phyloP scores from a whole-genome alignment of 2,113 vertebrate genomes.

The Coryphaenoides rupestris region DNA sequence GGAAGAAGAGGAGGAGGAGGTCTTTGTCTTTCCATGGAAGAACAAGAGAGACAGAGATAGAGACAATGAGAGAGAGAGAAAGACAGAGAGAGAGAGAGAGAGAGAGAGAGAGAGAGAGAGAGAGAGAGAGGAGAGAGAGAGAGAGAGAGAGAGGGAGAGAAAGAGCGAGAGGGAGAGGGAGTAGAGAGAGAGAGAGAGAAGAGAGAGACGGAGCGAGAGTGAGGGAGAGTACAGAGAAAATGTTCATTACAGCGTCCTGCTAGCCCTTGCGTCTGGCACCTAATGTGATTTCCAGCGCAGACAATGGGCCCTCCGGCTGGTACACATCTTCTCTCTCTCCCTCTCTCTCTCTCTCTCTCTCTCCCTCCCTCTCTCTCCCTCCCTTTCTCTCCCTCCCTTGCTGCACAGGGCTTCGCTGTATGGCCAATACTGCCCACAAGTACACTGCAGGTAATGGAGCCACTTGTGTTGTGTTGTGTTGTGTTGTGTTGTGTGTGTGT shows the following conservation, averaged over 20 bases:
- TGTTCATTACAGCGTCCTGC: conserved; percentile 54
- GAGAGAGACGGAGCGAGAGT: conserved; percentile 22
- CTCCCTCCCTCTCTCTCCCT: not conserved
- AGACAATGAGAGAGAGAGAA: not conserved
- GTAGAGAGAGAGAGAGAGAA: conserved; percentile 30
- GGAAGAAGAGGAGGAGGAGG: too few species aligned
- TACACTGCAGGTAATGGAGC: not conserved
- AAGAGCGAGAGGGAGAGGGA: conserved; percentile 12
- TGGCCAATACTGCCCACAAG: not conserved
- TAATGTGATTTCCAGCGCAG: conserved; percentile 59
- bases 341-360: not conserved
- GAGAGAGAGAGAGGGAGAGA: conserved; percentile 2
- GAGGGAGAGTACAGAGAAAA: conserved; percentile 40
- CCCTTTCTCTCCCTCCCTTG: too few species aligned
- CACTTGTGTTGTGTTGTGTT: too few species aligned
- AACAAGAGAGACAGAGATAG: not conserved
- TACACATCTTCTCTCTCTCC: conserved; percentile 17
- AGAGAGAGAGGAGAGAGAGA: not conserved
- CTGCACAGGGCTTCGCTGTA: not conserved
- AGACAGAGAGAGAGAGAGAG: not conserved
- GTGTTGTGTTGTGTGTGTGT: too few species aligned
- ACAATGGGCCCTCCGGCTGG: conserved; percentile 48
- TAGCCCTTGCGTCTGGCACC: conserved; percentile 45
- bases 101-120: not conserved
- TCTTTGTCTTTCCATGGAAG: too few species aligned